Conservation (phyloP, 2,113 vertebrate species). For the Crotalus viridis region DNA sequence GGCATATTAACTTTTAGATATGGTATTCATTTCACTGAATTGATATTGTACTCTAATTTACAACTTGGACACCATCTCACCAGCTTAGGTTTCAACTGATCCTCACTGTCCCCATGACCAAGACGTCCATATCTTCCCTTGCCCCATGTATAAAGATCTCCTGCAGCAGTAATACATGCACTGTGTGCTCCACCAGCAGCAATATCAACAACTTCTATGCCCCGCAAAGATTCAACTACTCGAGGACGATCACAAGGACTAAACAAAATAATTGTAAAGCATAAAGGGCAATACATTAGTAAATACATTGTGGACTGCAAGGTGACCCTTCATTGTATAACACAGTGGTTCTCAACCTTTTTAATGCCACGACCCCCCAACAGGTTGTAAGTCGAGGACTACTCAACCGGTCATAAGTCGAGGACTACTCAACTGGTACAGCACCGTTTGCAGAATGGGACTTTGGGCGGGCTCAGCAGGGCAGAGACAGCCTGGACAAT, state of each 20-base stretch:
- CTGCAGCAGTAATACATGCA: constrained; percentile 91
- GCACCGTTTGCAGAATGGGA: too few relatives aligned
- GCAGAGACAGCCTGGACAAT: too few relatives aligned
- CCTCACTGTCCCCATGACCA: constrained; percentile 96
- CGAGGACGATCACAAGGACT: constrained; percentile 97
- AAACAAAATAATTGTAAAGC: constrained; percentile 38
- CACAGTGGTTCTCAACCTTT: too few relatives aligned
- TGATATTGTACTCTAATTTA: not conserved
- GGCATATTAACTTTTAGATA: not conserved
- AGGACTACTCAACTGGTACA: too few relatives aligned
- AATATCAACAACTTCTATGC: constrained; percentile 93
- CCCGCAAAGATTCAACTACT: constrained; percentile 93
- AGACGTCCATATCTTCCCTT: constrained; percentile 94
- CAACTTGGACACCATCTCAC: constrained; percentile 64
- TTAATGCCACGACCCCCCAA: too few relatives aligned
- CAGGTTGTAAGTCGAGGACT: too few relatives aligned
- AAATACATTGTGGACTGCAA: not conserved
- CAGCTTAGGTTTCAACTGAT: constrained; percentile 96
- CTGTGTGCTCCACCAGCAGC: constrained; percentile 97
- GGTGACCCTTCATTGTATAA: not conserved
- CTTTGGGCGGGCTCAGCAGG: too few relatives aligned
- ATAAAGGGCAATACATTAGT: not conserved
- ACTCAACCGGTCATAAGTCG: too few relatives aligned
- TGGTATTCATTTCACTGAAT: not conserved
- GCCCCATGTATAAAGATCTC: constrained; percentile 97